Base-by-base conservation (phyloP, 2,113 vertebrate species). In the Nanorana parkeri region DNA sequence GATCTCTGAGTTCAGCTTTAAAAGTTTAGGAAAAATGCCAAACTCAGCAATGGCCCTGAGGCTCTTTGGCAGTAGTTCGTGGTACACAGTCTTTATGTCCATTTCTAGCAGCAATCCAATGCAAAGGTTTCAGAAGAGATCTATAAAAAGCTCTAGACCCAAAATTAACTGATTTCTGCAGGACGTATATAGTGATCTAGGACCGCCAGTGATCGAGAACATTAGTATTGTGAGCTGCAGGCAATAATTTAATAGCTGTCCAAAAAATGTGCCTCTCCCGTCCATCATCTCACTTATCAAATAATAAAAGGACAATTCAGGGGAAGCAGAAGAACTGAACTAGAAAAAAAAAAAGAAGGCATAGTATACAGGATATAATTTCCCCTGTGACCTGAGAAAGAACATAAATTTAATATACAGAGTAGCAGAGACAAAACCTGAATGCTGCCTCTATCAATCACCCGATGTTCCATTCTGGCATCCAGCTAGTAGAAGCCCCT, bases 341-440 rank as follows among this genome's bases (percentile, higher is more conserved):
- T 20, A 20, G 5, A 17, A 64, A 2, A 51, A 28, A 3, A 36
- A 36, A 36, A 5, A 36, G 26, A 26, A 19, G 24, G 20, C 47
- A 26, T 19, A 61, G 55, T 61, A 36, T 72, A 52, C 6, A 21
- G 20, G 56, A 63, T 24, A 23, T 66, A 55, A 68, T 68, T 79
- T 68, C 64, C 47, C 51, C 47, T 58, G 28, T 68, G 64, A 36
- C 21, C 20, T 11, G 17, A 3, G n/a, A 74, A 5, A 65, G 60
- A 51, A 77, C 60, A 77, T 20, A 65, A 77, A 77, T 47, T 47
- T 60, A 77, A 77, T 63, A 52, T 54, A 72, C 19, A 24, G 51
- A 19, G 32, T 6, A 41, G 29, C 20, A 21, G n/a, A 69, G 23
- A 78, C n/a, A 63, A 55, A 67, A 32, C 26, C 17, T 19, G 5